Percentiles rank a stretch among this genome's conserved stretches.
phyloP scores from a whole-genome alignment of 1,140 invertebrate genomes.

The Cepaea nemoralis region DNA sequence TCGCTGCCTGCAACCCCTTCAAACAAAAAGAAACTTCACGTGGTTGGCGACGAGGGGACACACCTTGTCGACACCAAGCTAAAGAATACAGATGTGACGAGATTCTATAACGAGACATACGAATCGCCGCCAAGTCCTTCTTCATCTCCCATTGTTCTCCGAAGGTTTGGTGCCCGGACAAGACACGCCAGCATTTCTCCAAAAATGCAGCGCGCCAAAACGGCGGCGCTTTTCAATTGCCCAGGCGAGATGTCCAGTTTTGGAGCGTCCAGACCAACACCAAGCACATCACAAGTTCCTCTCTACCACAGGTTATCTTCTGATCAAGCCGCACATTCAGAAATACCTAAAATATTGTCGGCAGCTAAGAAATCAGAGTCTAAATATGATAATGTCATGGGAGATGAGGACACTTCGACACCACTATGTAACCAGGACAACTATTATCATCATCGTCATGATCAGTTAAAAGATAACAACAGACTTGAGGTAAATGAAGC shows the following conservation, averaged over 20 bases:
- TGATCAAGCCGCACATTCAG: not conserved
- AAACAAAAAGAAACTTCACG: conserved; percentile 27
- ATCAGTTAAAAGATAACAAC: too few species aligned
- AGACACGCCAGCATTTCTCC: conserved; percentile 37
- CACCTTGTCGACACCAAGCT: not conserved
- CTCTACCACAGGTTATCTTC: not conserved
- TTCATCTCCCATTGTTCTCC: conserved; percentile 19
- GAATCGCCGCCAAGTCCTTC: conserved; percentile 20
- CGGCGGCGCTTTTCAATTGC: conserved; percentile 30
- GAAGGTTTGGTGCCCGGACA: conserved; percentile 28
- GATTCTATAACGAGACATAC: conserved; percentile 7
- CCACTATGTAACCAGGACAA: too few species aligned
- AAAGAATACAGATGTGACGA: not conserved
- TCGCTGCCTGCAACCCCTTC: conserved; percentile 31
- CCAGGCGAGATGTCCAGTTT: conserved; percentile 18
- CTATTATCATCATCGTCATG: too few species aligned
- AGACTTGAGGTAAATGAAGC: too few species aligned
- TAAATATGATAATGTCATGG: conserved; percentile 31
- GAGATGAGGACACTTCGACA: not conserved
- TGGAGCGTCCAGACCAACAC: not conserved
- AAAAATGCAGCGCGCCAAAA: conserved; percentile 37
- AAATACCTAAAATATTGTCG: not conserved
- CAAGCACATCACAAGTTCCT: not conserved
- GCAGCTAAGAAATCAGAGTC: conserved; percentile 8
- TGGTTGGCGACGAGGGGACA: not conserved